Evolutionary conservation across 2,113 vertebrate species (phyloP).

Genomic region (Marmota monax): DNA sequence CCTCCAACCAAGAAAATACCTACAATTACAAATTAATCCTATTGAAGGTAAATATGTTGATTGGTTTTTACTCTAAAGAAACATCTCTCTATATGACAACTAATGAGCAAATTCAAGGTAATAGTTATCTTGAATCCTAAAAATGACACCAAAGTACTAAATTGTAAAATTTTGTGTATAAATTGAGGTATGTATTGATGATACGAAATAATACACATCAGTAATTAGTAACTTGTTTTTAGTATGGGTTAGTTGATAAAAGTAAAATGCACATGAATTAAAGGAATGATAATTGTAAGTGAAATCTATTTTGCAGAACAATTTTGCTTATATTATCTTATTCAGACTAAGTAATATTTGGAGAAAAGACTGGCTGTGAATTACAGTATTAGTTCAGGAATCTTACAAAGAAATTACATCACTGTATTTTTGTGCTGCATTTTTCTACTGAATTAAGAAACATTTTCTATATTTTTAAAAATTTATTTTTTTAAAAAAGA

Average conservation of each 20-base stretch:
- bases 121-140: not conserved
- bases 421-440: not conserved
- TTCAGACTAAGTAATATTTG: not conserved
- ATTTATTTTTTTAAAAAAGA: not conserved
- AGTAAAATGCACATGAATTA: not conserved
- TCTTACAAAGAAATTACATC: not conserved
- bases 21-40: not conserved
- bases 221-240: not conserved
- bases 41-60: not conserved
- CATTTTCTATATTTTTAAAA: not conserved
- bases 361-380: not conserved
- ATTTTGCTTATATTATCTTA: not conserved
- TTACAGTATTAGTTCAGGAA: not conserved
- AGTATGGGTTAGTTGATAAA: not conserved
- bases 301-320: not conserved
- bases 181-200: not conserved
- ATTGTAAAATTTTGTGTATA: not conserved
- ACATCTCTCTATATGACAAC: not conserved
- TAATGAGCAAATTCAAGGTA: constrained; percentile 9
- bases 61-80: not conserved
- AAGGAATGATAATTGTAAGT: not conserved
- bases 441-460: not conserved
- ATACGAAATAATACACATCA: not conserved
- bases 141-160: not conserved
- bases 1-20: not conserved